Base-by-base conservation (phyloP, 2,888 invertebrate genomes). In the Cantharis rufa region DNA sequence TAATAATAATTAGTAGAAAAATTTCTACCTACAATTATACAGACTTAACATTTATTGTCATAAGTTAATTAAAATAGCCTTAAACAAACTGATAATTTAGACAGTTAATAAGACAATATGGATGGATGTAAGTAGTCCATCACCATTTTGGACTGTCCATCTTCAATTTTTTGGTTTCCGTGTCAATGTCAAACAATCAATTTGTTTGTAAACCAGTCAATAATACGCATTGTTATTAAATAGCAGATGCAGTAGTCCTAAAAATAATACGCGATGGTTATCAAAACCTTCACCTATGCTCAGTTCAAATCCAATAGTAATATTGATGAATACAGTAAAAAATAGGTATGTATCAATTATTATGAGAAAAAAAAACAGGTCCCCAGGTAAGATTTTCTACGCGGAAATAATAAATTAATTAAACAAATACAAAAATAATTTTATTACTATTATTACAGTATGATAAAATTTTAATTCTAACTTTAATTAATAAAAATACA, bases 31-130 rank as follows among this genome's bases (percentile, higher is more conserved):
- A 66, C 24, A n/a, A 66, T 66, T 74, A 71, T 62, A 71, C 74
- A 77, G 74, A 77, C 77, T 77, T 77, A 73, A 48, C 16, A 63
- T 69, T 75, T 77, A 77, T 77, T 77, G 77, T 77, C 77, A 77
- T 74, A 77, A 62, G 66, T 68, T 71, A 10, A 28, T 48, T 48
- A 48, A 48, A 48, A n/a, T 48, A 48, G 48, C 7, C 48, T 48
- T 15, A 18, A 62, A 70, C 32, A 69, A n/a, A n/a, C 24, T 15
- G 61, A 21, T 13, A 16, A 21, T 28, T 64, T 71, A 4, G 28
- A 18, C 32, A 16, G n/a, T 61, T 18, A 18, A 5, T 4, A 24
- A 21, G 24, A 24, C 15, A 63, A 9, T 16, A 63, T 7, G 24
- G 11, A 64, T 10, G 64, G 7, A 18, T 3, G 24, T 24, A 21